phyloP scores from a whole-genome alignment of 2,888 invertebrate genomes.

The Nomada hirtipes region DNA sequence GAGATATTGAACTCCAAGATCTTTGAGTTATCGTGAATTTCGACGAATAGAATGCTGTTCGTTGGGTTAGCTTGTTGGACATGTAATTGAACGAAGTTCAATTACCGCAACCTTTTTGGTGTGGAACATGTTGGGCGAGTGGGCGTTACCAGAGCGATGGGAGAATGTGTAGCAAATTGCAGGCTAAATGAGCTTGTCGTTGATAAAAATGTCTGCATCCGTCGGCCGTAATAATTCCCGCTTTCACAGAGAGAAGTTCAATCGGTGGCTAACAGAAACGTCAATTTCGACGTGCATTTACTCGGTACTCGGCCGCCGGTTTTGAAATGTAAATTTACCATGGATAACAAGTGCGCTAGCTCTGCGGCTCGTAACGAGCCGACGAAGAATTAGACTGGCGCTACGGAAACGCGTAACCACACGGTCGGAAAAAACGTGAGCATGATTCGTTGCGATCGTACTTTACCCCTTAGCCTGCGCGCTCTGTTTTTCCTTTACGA shows the following conservation, averaged over 20 bases:
- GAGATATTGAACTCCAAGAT: conserved; percentile 36
- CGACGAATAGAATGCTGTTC: not conserved
- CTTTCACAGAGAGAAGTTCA: conserved; percentile 35
- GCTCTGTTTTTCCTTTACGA: not conserved
- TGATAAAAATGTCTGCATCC: conserved; percentile 30
- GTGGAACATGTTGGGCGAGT: not conserved
- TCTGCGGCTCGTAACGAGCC: conserved; percentile 58
- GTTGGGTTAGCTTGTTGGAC: not conserved
- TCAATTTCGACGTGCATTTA: conserved; percentile 47
- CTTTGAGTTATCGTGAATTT: conserved; percentile 55
- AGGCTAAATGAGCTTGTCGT: conserved; percentile 26
- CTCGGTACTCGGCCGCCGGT: conserved; percentile 43
- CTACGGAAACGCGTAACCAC: conserved; percentile 22
- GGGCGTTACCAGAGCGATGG: too few species aligned
- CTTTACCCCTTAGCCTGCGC: not conserved
- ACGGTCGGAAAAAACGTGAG: conserved; percentile 30
- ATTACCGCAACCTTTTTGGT: not conserved
- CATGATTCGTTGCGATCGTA: conserved; percentile 37
- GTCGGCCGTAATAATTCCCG: conserved; percentile 26
- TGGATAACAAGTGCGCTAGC: conserved; percentile 58
- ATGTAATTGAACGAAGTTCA: not conserved
- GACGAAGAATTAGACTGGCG: conserved; percentile 55
- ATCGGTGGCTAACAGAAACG: conserved; percentile 50
- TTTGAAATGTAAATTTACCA: conserved; percentile 68
- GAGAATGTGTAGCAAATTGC: conserved; percentile 28